Base-by-base conservation (phyloP, 2,797 vertebrate genomes). In the Champsocephalus esox region DNA sequence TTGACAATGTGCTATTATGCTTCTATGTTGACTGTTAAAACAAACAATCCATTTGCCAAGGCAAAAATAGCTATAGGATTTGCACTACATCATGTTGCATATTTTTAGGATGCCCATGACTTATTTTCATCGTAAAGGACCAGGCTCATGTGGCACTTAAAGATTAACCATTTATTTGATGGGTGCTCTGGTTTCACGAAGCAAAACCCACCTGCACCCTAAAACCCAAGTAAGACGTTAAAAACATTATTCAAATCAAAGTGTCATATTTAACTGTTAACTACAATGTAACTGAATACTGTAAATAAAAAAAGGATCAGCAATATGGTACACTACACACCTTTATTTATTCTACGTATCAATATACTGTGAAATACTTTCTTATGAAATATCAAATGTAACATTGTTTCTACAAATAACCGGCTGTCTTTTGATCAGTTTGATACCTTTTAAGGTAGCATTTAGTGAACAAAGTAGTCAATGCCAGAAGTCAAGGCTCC, bases 361-460 rank as follows among this genome's bases (percentile, higher is more conserved):
- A n/a, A 52, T 32, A 5, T 3, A 38, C 0, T 12, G 3, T 9
- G 12, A 51, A 4, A 6, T 50, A 21, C 19, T 76, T 66, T 77
- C 2, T 28, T n/a, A 48, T 12, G 12, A 8, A 1, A 1, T 32
- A 13, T 24, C 43, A 4, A n/a, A 5, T 68, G 69, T 67, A 4
- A 60, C 5, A 44, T 46, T 44, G 12, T 59, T 56, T 9, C 45
- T 21, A 45, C 41, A 68, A 73, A 58, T 64, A 67, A 51, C 65
- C n/a, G 16, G 3, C 52, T 21, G 54, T 19, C 49, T 82, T 83
- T 73, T 34, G 12, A 79, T 82, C 46, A 9, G 24, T 69, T 73
- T 70, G 16, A 71, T 65, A 38, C 84, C 85, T 84, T 91, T 79
- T 91, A 85, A 61, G 84, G 86, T 38, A 79, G 55, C 68, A 75